A percentile compares a stretch with the other conserved stretches of the same genome.
Evolutionary conservation across 2,888 invertebrate species (phyloP).

Genomic region (Archaeoteleia sp.): DNA sequence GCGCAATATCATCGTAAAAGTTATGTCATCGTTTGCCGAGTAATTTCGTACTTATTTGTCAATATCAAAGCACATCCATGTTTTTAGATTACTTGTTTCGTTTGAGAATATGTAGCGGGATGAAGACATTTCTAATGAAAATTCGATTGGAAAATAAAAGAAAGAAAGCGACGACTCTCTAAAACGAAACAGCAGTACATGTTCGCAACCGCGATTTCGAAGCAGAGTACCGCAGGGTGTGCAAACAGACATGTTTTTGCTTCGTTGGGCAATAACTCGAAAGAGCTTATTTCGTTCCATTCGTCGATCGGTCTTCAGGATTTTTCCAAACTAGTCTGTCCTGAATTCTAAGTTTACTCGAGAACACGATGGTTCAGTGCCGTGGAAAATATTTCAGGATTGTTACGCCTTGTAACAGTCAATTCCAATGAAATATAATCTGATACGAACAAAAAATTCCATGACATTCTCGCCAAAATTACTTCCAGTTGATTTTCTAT

Average conservation of each 20-base stretch:
- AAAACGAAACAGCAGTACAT: slow-evolving; percentile 18
- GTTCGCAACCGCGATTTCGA: slow-evolving; percentile 22
- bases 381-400: not conserved
- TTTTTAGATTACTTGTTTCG: slow-evolving; percentile 24
- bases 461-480: too few relatives aligned
- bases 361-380: slow-evolving; percentile 19
- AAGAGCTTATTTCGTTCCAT: slow-evolving; percentile 32
- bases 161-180: slow-evolving; percentile 18
- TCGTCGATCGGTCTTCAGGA: slow-evolving; percentile 23
- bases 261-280: slow-evolving; percentile 30
- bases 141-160: slow-evolving; percentile 33
- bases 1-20: too few relatives aligned
- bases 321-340: slow-evolving; percentile 23
- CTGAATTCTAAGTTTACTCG: slow-evolving; percentile 18
- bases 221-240: slow-evolving; percentile 26
- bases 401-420: slow-evolving; percentile 6
- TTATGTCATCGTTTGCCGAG: too few relatives aligned
- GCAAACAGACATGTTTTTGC: slow-evolving; percentile 38
- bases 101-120: slow-evolving; percentile 29
- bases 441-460: too few relatives aligned
- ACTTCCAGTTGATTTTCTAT: too few relatives aligned
- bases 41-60: too few relatives aligned
- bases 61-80: slow-evolving; percentile 12
- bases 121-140: slow-evolving; percentile 35
- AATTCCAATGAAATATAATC: too few relatives aligned